phyloP scores from a whole-genome alignment of 2,797 vertebrate genomes.

The Siniperca scherzeri region DNA sequence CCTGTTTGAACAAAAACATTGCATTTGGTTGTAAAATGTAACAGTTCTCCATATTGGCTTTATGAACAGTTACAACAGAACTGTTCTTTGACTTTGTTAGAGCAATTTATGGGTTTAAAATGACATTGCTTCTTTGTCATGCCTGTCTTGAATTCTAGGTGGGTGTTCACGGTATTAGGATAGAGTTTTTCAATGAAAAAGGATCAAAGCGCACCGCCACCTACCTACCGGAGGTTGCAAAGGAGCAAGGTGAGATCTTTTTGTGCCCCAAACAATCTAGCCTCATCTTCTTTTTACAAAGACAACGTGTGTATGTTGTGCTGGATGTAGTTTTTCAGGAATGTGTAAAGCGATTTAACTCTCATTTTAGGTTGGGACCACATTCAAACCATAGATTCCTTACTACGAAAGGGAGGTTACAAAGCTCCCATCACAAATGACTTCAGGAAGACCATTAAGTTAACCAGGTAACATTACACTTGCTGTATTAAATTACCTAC shows the following conservation, averaged over 20 bases:
- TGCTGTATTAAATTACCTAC: neutral
- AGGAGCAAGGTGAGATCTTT: conserved; percentile 96
- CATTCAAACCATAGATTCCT: conserved; percentile 99
- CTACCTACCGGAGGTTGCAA: conserved; percentile 99
- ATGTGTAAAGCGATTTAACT: conserved; percentile 28
- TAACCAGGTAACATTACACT: conserved; percentile 93
- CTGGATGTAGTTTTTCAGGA: neutral
- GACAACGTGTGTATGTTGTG: neutral
- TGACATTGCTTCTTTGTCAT: conserved; percentile 2
- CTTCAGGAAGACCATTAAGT: conserved; percentile 99
- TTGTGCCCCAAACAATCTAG: neutral
- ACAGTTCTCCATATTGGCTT: neutral
- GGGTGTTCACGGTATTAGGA: conserved; percentile 99
- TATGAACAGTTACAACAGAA: neutral
- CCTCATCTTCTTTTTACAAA: neutral
- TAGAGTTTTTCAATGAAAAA: conserved; percentile 99
- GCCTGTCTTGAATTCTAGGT: conserved; percentile 87
- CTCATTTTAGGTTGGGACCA: conserved; percentile 96
- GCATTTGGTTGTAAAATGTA: neutral
- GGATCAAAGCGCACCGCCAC: conserved; percentile 99
- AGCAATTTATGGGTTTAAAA: neutral
- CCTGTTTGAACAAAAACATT: neutral
- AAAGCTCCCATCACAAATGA: conserved; percentile 99
- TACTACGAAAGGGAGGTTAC: conserved; percentile 99
- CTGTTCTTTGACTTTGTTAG: neutral